Percentiles rank a stretch among this genome's conserved stretches.
Evolutionary conservation across 2,888 invertebrate species (phyloP).

Genomic region (Agonopterix arenella): DNA sequence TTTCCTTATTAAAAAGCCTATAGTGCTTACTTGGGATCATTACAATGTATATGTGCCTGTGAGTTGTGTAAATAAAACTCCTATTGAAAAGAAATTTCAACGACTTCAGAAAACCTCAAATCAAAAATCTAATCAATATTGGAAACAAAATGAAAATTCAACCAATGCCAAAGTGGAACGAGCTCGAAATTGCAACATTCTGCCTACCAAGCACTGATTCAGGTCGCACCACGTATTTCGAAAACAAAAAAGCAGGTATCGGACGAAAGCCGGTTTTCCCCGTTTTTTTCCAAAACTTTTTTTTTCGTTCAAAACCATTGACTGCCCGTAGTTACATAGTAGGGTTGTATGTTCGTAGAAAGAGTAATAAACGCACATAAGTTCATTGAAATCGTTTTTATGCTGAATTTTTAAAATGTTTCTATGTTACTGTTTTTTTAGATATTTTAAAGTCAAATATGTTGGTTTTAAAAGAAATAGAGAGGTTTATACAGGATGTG

Average conservation of each 20-base stretch:
- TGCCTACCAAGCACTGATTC: slow-evolving; percentile 32
- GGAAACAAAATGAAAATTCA: slow-evolving; percentile 2
- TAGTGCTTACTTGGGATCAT: too few species aligned
- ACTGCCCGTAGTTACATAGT: slow-evolving; percentile 16
- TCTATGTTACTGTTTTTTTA: too few species aligned
- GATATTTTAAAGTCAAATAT: too few species aligned
- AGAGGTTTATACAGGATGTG: neutral
- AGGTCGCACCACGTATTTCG: slow-evolving; percentile 24
- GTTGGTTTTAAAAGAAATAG: too few species aligned
- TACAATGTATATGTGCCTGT: too few species aligned
- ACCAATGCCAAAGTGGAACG: slow-evolving; percentile 17
- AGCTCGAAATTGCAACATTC: slow-evolving; percentile 27
- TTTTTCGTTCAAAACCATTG: slow-evolving; percentile 31
- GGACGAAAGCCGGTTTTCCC: slow-evolving; percentile 40
- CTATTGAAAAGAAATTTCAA: too few species aligned
- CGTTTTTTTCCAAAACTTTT: slow-evolving; percentile 17
- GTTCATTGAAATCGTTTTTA: too few species aligned
- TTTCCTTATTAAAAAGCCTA: too few species aligned
- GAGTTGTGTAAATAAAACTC: too few species aligned
- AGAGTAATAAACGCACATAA: too few species aligned
- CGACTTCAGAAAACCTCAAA: neutral
- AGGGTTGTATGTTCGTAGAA: too few species aligned
- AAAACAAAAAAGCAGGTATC: slow-evolving; percentile 32
- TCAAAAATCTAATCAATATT: neutral
- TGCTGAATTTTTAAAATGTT: too few species aligned